Base-by-base conservation (phyloP, 2,113 vertebrate genomes). In the Scolopax mira region DNA sequence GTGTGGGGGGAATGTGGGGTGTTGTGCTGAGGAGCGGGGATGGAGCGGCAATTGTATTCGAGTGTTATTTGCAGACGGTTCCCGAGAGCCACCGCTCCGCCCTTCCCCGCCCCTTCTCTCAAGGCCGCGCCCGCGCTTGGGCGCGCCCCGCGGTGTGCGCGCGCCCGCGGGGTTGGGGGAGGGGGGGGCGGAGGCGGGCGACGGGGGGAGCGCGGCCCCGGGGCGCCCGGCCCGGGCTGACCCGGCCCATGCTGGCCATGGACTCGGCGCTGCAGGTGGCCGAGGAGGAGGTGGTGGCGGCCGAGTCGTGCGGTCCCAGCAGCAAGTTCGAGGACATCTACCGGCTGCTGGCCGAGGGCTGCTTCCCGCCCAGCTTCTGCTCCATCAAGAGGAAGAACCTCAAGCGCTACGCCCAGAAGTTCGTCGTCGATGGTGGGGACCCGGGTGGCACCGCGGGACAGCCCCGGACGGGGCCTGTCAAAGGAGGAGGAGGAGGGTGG, bases 331-430 rank as follows among this genome's bases (percentile, higher is more conserved):
- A 98, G 27, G 99, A 99, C 72, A 98, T 99, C 55, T 99, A 98
- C 97, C 98, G 98, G 18, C 98, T 99, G 79, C 97, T 99, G 79
- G 97, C 98, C 8, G 98, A 99, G 67, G 99, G 99, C 70, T 97
- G 97, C 81, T 99, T 98, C 89, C 99, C 99, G 7, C 97, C 98
- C 66, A 96, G 98, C 18, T 98, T 99, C 98, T 98, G 98, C 92
- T 98, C 98, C 61, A 97, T 99, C 90, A 97, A 98, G 37, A 98
- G 98, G 96, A 99, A 99, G 88, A 99, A 99, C 82, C 98, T 99
- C 12, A 99, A 98, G 90, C 97, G 97, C 97, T 98, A 98, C 93
- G 98, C 99, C 4, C 98, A 98, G 97, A 99, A 99, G 74, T 99
- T 99, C 44, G 94, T 97, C 15, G 96, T 98, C 39, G 99, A 99